Conservation (phyloP, 2,888 invertebrate genomes). For the Cosmopolites sordidus region DNA sequence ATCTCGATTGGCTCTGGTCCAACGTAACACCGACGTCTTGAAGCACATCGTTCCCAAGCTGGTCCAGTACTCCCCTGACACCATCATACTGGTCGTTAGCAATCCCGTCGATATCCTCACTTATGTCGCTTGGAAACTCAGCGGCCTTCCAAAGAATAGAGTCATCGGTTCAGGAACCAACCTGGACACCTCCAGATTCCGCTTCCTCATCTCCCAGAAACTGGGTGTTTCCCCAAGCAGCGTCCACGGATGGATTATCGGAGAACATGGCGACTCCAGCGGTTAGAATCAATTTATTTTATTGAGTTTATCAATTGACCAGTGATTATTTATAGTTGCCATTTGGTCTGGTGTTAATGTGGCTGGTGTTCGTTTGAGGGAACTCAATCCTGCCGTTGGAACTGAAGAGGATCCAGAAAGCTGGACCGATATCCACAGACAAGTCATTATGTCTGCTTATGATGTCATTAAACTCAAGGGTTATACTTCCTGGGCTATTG, state of each 20-base stretch:
- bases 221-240: conserved; percentile 77
- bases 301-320: neutral
- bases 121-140: conserved; percentile 92
- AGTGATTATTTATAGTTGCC: conserved; percentile 59
- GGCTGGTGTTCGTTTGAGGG: conserved; percentile 79
- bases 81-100: conserved; percentile 80
- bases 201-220: conserved; percentile 80
- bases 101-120: conserved; percentile 92
- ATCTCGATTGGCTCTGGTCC: conserved; percentile 79
- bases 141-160: conserved; percentile 78
- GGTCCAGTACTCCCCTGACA: conserved; percentile 79
- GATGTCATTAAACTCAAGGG: conserved; percentile 85
- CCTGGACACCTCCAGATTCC: conserved; percentile 82
- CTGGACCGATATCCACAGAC: conserved; percentile 73
- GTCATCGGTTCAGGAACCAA: conserved; percentile 93
- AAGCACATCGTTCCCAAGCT: conserved; percentile 80
- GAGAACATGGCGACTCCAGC: conserved; percentile 80
- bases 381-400: conserved; percentile 72
- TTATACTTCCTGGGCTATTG: conserved; percentile 89
- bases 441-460: conserved; percentile 83
- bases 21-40: conserved; percentile 85
- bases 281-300: conserved; percentile 35
- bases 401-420: conserved; percentile 69
- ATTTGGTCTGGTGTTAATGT: conserved; percentile 94
- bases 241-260: conserved; percentile 90